Conservation (phyloP, 2,113 vertebrate species). For the rat (Rattus norvegicus) region GRCr8 NC_086023.1:169865501-169866000, state of each 20-base stretch:
- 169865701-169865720: background rate
- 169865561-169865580: background rate
- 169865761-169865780: background rate
- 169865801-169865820: background rate
- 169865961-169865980: background rate
- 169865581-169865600: background rate
- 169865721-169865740: background rate
- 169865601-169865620: background rate
- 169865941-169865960: background rate
- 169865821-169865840: background rate
- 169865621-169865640: background rate
- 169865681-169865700: background rate
- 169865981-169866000: background rate
- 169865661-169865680: background rate
- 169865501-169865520: background rate
- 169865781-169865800: background rate
- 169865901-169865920: background rate
- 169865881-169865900: background rate
- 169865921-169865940: background rate
- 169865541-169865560: background rate
- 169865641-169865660: background rate
- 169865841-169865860: background rate
- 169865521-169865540: background rate
- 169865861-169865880: background rate
- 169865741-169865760: background rate